Evolutionary conservation across 2,797 vertebrate genomes (phyloP).

Genomic region (Carapus acus): DNA sequence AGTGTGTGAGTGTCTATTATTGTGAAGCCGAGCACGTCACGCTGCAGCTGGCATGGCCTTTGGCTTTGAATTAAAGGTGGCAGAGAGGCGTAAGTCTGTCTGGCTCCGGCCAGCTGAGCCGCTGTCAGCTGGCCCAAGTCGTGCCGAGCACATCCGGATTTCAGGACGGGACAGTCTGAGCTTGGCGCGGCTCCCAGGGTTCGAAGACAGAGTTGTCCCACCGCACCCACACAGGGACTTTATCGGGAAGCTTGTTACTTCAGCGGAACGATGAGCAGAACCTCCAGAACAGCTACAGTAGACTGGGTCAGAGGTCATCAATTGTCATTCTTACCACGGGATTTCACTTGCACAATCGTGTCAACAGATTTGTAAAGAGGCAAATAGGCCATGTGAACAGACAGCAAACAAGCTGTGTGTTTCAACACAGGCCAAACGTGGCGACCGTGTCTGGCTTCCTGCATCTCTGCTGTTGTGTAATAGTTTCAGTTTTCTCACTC

Average conservation of each 20-base stretch:
- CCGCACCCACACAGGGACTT: too few species aligned
- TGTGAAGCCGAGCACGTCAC: slow-evolving; percentile 35
- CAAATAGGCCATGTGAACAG: slow-evolving; percentile 16
- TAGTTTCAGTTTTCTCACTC: background rate
- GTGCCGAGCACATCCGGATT: too few species aligned
- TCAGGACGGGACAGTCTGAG: too few species aligned
- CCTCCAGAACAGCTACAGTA: background rate
- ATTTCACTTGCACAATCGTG: background rate
- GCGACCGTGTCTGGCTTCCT: background rate
- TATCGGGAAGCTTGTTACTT: background rate
- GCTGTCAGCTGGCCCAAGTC: too few species aligned
- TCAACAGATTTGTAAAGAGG: background rate
- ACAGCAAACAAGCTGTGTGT: slow-evolving; percentile 37
- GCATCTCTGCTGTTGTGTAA: slow-evolving; percentile 25
- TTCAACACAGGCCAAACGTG: slow-evolving; percentile 26
- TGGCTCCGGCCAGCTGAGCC: background rate
- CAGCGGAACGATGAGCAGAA: too few species aligned
- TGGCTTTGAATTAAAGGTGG: background rate
- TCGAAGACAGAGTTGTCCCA: too few species aligned
- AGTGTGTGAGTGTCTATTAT: background rate
- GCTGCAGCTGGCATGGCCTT: slow-evolving; percentile 33
- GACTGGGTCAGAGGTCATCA: background rate
- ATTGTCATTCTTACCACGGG: background rate
- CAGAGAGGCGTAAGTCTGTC: background rate
- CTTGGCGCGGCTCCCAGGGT: too few species aligned